Evolutionary conservation across 2,888 invertebrate genomes (phyloP).

Genomic region (Latrodectus hesperus): DNA sequence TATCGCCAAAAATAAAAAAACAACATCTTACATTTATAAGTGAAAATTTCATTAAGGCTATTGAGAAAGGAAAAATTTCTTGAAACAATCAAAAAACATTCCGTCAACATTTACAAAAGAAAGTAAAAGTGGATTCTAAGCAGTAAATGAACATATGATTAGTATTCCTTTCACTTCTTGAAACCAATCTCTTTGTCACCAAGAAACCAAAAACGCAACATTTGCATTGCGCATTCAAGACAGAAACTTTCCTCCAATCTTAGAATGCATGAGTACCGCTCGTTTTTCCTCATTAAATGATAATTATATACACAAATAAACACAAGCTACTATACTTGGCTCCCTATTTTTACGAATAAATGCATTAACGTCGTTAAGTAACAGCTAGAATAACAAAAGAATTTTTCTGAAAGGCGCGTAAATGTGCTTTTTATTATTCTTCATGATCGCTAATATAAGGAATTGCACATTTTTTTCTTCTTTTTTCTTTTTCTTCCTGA

Average conservation of each 20-base stretch:
- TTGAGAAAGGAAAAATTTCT: too few relatives aligned
- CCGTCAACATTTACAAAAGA: too few relatives aligned
- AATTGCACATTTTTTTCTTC: neutral
- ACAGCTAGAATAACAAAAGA: conserved; percentile 30
- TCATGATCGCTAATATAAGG: conserved; percentile 37
- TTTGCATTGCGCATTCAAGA: neutral
- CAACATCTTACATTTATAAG: too few relatives aligned
- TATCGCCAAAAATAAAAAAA: too few relatives aligned
- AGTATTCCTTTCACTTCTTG: too few relatives aligned
- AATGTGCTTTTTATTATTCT: conserved; percentile 54
- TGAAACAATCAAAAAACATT: too few relatives aligned
- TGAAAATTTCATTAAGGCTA: too few relatives aligned
- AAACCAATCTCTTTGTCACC: conserved; percentile 1
- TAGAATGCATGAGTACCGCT: too few relatives aligned
- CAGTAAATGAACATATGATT: too few relatives aligned
- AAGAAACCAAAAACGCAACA: neutral
- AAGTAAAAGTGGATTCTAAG: too few relatives aligned
- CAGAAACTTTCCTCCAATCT: too few relatives aligned
- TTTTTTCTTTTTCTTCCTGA: neutral
- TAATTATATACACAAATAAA: neutral
- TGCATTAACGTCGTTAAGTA: conserved; percentile 52
- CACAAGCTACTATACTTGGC: neutral
- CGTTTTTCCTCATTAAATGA: too few relatives aligned
- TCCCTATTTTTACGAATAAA: conserved; percentile 20
- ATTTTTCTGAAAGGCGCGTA: conserved; percentile 19